Percentiles rank a stretch among this genome's conserved stretches.
These are phyloP conservation scores for Drosophila virilis DNA, from an alignment of 1,140 invertebrate genomes.

Conservation along the genomic window DNA sequence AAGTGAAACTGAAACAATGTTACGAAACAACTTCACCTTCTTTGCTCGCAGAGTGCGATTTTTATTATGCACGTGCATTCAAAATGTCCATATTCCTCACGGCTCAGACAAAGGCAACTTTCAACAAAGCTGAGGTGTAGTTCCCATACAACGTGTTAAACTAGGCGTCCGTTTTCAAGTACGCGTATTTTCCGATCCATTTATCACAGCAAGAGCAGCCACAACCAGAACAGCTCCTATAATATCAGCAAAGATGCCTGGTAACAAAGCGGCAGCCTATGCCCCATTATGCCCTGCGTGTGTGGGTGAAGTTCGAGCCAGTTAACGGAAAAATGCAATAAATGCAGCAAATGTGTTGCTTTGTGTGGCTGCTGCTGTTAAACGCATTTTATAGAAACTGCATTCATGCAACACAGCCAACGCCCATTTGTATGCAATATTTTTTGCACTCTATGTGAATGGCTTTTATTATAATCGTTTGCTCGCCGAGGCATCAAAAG, in stretches of 20 bases:
- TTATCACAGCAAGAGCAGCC: conserved; percentile 61
- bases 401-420: conserved; percentile 66
- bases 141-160: conserved; percentile 51
- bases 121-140: conserved; percentile 10
- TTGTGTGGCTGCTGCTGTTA: conserved; percentile 68
- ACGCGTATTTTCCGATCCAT: conserved; percentile 81
- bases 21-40: no score
- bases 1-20: neutral
- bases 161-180: conserved; percentile 66
- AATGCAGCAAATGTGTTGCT: conserved; percentile 82
- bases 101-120: conserved; percentile 11
- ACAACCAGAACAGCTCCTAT: conserved; percentile 1
- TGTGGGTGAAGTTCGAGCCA: conserved; percentile 43
- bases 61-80: conserved; percentile 5
- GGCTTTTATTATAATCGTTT: conserved; percentile 52
- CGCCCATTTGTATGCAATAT: conserved; percentile 72
- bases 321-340: conserved; percentile 81
- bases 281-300: conserved; percentile 51
- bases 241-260: conserved; percentile 14
- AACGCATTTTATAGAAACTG: conserved; percentile 80
- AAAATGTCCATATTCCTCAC: neutral
- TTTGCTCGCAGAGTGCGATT: no score
- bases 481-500: conserved; percentile 16
- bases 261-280: conserved; percentile 45
- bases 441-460: conserved; percentile 57